Evolutionary conservation across 2,888 invertebrate genomes (phyloP).

Genomic region (Merodon equestris): DNA sequence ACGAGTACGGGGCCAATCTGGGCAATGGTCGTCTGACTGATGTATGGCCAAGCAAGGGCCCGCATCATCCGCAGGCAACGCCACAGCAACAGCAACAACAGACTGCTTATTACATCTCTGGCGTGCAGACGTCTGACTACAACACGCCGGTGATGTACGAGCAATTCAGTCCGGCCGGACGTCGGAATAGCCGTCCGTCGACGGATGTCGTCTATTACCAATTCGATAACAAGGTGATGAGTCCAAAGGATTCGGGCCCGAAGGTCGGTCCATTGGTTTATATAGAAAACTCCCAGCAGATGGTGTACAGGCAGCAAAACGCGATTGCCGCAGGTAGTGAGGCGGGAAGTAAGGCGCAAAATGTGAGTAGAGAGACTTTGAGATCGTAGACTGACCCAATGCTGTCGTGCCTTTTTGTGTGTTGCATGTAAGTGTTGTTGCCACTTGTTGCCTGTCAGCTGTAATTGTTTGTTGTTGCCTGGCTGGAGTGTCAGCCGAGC

Average conservation of each 20-base stretch:
- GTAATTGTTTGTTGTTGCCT: background rate
- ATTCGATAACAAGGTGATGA: conserved; percentile 73
- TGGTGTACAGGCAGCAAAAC: conserved; percentile 43
- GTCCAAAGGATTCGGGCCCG: conserved; percentile 53
- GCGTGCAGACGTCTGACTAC: conserved; percentile 77
- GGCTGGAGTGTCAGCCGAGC: background rate
- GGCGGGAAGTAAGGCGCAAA: conserved; percentile 57
- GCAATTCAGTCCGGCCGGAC: conserved; percentile 64
- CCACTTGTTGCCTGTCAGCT: conserved; percentile 35
- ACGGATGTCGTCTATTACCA: conserved; percentile 77
- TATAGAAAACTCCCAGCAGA: conserved; percentile 53
- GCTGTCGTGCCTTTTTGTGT: conserved; percentile 46
- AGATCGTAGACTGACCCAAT: conserved; percentile 1
- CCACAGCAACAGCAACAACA: conserved; percentile 66
- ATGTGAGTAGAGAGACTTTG: conserved; percentile 50
- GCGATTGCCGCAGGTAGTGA: conserved; percentile 24
- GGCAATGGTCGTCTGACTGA: conserved; percentile 53
- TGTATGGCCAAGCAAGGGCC: conserved; percentile 57
- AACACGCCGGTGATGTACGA: conserved; percentile 72
- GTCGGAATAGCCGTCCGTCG: conserved; percentile 70
- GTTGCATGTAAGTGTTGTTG: conserved; percentile 60
- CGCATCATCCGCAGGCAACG: conserved; percentile 42
- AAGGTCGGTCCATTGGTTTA: conserved; percentile 57
- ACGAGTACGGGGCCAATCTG: conserved; percentile 48
- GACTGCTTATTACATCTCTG: conserved; percentile 77